Percentiles rank a stretch among this genome's conserved stretches.
These are phyloP conservation scores for Oscheius sp. DNA, from an alignment of 1,140 invertebrate genomes.

Conservation along the genomic window DNA sequence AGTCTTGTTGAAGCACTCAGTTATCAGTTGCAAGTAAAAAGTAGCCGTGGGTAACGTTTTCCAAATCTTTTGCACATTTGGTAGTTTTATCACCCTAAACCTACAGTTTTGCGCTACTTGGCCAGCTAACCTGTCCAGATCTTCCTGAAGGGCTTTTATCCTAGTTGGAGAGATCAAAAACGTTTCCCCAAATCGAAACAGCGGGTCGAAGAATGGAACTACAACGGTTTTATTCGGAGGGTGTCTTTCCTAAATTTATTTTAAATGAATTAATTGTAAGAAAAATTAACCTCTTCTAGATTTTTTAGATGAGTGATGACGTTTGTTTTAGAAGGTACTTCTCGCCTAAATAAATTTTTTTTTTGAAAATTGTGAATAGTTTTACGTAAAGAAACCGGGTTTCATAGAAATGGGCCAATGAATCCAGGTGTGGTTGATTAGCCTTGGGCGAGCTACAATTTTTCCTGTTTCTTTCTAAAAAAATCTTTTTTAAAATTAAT, in stretches of 20 bases:
- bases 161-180: neutral
- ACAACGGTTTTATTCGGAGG: neutral
- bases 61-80: neutral
- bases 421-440: conserved; percentile 19
- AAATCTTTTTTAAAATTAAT: neutral
- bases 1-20: neutral
- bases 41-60: neutral
- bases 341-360: neutral
- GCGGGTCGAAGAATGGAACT: neutral
- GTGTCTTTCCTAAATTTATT: neutral
- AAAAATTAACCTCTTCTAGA: neutral
- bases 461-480: conserved; percentile 20
- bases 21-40: neutral
- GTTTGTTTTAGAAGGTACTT: neutral
- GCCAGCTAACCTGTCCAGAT: neutral
- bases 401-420: neutral
- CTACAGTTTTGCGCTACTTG: neutral
- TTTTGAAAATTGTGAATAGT: neutral
- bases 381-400: neutral
- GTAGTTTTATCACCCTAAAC: neutral
- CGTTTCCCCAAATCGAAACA: neutral
- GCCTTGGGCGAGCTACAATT: conserved; percentile 1
- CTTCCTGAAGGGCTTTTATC: neutral
- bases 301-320: conserved; percentile 9
- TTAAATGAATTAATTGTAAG: neutral